Conservation (phyloP, 2,797 vertebrate genomes). For the Craterocephalus amniculus region DNA sequence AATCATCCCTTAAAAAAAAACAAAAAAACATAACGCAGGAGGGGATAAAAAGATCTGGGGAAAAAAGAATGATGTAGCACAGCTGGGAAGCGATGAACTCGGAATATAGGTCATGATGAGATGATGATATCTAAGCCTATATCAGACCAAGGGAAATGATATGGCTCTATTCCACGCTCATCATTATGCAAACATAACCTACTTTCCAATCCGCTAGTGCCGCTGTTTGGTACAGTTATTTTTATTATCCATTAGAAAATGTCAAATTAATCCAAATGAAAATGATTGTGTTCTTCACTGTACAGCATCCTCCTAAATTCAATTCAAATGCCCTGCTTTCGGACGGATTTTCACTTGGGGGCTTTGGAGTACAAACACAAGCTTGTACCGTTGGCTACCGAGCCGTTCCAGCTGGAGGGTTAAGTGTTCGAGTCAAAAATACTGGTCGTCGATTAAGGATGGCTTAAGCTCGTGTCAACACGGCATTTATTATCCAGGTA, state of each 20-base stretch:
- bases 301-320: neutral
- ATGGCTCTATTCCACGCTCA: conserved; percentile 60
- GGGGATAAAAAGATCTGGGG: neutral
- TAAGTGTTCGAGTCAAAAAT: conserved; percentile 39
- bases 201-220: conserved; percentile 26
- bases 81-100: conserved; percentile 65
- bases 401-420: conserved; percentile 37
- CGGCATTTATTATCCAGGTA: conserved; percentile 8
- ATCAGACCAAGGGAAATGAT: conserved; percentile 64
- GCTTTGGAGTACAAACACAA: conserved; percentile 34
- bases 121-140: conserved; percentile 72
- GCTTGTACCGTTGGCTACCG: conserved; percentile 41
- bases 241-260: conserved; percentile 37
- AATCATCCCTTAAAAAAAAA: conserved; percentile 57
- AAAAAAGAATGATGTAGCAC: conserved; percentile 62
- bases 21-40: conserved; percentile 15
- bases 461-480: conserved; percentile 24
- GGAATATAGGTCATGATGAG: conserved; percentile 69
- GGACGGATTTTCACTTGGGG: conserved; percentile 44
- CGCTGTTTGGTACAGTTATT: conserved; percentile 23
- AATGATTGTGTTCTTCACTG: conserved; percentile 11
- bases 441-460: conserved; percentile 31
- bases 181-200: conserved; percentile 48
- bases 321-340: neutral
- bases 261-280: conserved; percentile 43